Conservation (phyloP, 2,113 vertebrate genomes). For the Neogale vison region DNA sequence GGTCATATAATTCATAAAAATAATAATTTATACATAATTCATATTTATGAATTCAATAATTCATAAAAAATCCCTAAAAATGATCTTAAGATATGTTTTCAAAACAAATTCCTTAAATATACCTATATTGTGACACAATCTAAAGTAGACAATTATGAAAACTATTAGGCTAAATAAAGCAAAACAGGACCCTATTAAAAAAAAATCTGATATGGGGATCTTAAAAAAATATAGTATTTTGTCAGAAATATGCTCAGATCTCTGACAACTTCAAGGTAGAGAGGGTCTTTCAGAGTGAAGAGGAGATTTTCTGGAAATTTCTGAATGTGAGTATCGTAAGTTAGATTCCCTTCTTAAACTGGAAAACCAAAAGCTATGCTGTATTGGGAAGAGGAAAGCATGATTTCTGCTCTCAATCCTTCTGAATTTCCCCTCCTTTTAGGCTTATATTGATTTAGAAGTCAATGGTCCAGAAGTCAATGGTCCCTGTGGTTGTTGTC, state of each 20-base stretch:
- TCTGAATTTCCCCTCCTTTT: background rate
- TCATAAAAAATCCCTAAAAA: conserved; percentile 13
- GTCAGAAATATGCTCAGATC: background rate
- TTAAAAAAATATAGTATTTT: background rate
- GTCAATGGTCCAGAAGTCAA: too few relatives aligned
- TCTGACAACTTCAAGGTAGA: background rate
- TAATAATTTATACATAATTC: background rate
- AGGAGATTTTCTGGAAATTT: conserved; percentile 29
- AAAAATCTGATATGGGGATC: background rate
- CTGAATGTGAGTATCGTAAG: background rate
- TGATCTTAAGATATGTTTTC: conserved; percentile 8
- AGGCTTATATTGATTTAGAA: background rate
- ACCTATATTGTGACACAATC: background rate
- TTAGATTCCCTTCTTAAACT: background rate
- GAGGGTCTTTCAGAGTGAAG: background rate
- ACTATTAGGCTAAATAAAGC: conserved; percentile 5
- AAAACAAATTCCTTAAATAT: background rate
- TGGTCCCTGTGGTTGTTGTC: background rate
- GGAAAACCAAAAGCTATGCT: background rate
- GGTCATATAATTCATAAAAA: background rate
- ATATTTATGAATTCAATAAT: background rate
- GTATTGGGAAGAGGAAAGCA: background rate
- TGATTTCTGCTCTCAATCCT: background rate
- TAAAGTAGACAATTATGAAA: background rate
- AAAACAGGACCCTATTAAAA: background rate